Conservation (phyloP, 2,113 vertebrate genomes). For the Sardina pilchardus region DNA sequence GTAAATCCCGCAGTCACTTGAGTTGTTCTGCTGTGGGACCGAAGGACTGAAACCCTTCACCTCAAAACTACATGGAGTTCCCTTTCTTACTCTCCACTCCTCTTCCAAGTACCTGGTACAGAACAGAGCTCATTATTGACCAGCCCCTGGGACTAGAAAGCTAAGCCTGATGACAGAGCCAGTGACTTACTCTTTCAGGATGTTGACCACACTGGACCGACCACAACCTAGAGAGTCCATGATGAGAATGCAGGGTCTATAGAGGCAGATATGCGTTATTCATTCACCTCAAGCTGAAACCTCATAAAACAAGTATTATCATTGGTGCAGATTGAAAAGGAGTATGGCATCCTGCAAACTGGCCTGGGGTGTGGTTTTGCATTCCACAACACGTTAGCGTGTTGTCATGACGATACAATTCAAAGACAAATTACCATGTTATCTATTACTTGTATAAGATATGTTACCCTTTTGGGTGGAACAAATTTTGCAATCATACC, state of each 20-base stretch:
- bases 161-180: not conserved
- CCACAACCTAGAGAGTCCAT: conserved; percentile 85
- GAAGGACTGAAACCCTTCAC: conserved; percentile 84
- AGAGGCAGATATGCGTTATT: not conserved
- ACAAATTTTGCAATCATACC: not conserved
- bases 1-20: conserved; percentile 86
- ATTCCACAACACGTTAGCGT: no score
- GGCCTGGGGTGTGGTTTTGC: not conserved
- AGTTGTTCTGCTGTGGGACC: conserved; percentile 88
- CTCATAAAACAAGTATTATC: not conserved
- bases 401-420: not conserved
- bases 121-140: not conserved
- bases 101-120: conserved; percentile 81
- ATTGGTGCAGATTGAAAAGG: not conserved
- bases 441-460: not conserved
- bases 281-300: not conserved
- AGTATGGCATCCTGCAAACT: not conserved
- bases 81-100: conserved; percentile 85
- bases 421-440: not conserved
- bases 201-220: conserved; percentile 82
- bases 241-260: conserved; percentile 85
- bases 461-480: not conserved
- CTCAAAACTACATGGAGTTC: conserved; percentile 79
- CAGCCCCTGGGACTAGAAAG: not conserved
- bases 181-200: conserved; percentile 83